Evolutionary conservation across 30 jellyfish, hydroid and myxozoan species (phyloP), one percentile per base, ranked within the genome.

Genomic region (Aurelia sp.): DNA sequence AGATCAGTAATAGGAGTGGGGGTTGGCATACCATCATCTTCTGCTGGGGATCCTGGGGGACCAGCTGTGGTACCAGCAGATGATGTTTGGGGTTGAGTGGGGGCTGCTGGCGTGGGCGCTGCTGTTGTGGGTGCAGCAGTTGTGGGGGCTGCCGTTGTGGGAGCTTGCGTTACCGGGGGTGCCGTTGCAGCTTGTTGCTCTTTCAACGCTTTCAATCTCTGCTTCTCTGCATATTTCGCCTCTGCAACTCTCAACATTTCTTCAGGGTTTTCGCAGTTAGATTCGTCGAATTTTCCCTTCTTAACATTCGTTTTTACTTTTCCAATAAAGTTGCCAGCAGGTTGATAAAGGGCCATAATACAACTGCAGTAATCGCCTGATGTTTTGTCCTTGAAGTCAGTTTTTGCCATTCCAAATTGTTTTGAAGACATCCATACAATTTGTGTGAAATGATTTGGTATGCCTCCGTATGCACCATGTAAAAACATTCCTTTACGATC

Each of bases 361-460:
- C 85, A 73, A 13, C 73, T 71, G 77, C 97, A 89, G 35, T 22
- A 72, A 41, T 86, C 89, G 18, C 77, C 89, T 3, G 74, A n/a
- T 3, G 74, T 60, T 33, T 79, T 73, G 62, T 85, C 82, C 40
- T 47, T 53, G 71, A 76, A 76, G 70, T 75, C 69, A 11, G 74
- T 89, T 53, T 67, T 66, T 61, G 84, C 97, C 77, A 89, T 82
- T 12, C 97, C 97, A 5, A 89, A 73, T 63, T 73, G 60, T 37
- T 37, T 41, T 7, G 87, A 60, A 5, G 90, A 20, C 18, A 66
- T 81, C 97, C 97, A 89, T 11, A 89, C 81, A 75, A 89, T 66
- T 74, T 89, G 97, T 0, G 97, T 71, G 79, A 81, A 81, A 52
- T 81, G 91, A 41, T 74, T 80, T 18, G 97, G 90, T 51, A 65